Evolutionary conservation across 1,140 invertebrate genomes (phyloP).

Genomic region (Pachyrhynchus sulphureomaculatus): DNA sequence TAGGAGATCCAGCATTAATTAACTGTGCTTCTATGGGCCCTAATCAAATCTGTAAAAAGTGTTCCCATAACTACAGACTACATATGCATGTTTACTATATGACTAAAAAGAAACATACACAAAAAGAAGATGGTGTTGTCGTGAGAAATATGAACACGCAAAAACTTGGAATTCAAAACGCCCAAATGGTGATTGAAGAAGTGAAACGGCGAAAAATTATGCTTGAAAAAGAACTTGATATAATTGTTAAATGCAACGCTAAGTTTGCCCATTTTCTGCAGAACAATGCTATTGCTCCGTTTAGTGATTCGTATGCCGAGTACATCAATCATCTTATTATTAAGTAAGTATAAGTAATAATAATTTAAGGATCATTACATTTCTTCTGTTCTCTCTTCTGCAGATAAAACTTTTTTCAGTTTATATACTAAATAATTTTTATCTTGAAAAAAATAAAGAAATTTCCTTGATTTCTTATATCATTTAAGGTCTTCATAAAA

Average conservation of each 20-base stretch:
- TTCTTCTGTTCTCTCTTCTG: no score
- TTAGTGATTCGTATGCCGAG: conserved; percentile 39
- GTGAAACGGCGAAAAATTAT: conserved; percentile 24
- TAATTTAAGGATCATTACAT: no score
- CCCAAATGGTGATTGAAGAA: conserved; percentile 24
- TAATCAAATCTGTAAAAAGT: conserved; percentile 37
- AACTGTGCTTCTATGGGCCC: conserved; percentile 42
- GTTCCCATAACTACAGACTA: conserved; percentile 34
- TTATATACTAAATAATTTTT: no score
- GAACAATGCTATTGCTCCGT: conserved; percentile 40
- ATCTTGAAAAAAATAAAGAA: no score
- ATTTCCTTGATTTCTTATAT: no score
- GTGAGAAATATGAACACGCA: conserved; percentile 30
- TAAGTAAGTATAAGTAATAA: conserved; percentile 36
- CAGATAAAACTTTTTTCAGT: no score
- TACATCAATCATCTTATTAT: conserved; percentile 40
- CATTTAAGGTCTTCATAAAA: no score
- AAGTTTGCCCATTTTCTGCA: conserved; percentile 41
- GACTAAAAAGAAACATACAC: conserved; percentile 30
- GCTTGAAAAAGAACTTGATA: conserved; percentile 32
- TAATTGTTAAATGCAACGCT: conserved; percentile 35
- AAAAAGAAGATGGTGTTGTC: conserved; percentile 30
- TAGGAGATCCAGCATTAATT: conserved; percentile 38
- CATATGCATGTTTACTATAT: conserved; percentile 44
- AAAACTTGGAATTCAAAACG: conserved; percentile 26